These are phyloP conservation scores for cat (Felis catus) DNA, from an alignment of 2,113 vertebrate species.

Conservation along the genomic window F.catus_Fca126_mat1.0 CM031414.1:23675001-23675500, in stretches of 20 bases:
- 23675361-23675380: slow-evolving; percentile 94
- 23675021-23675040: slow-evolving; percentile 95
- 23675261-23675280: slow-evolving; percentile 87
- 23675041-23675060: rapidly evolving
- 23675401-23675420: slow-evolving; percentile 92
- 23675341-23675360: slow-evolving; percentile 99
- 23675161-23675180: background rate
- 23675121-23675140: background rate
- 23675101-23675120: background rate
- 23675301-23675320: slow-evolving; percentile 97
- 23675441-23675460: slow-evolving; percentile 92
- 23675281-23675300: slow-evolving; percentile 92
- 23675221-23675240: background rate
- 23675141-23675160: background rate
- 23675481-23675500: slow-evolving; percentile 96
- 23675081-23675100: background rate
- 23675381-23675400: slow-evolving; percentile 94
- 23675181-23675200: background rate
- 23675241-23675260: background rate
- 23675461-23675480: slow-evolving; percentile 93
- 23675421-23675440: slow-evolving; percentile 93
- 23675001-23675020: slow-evolving; percentile 92
- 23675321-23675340: slow-evolving; percentile 96
- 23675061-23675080: background rate
- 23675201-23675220: background rate